Evolutionary conservation across 2,113 vertebrate genomes (phyloP), one percentile per base, ranked within the genome.

Genomic region (Cranoglanis bouderius): DNA sequence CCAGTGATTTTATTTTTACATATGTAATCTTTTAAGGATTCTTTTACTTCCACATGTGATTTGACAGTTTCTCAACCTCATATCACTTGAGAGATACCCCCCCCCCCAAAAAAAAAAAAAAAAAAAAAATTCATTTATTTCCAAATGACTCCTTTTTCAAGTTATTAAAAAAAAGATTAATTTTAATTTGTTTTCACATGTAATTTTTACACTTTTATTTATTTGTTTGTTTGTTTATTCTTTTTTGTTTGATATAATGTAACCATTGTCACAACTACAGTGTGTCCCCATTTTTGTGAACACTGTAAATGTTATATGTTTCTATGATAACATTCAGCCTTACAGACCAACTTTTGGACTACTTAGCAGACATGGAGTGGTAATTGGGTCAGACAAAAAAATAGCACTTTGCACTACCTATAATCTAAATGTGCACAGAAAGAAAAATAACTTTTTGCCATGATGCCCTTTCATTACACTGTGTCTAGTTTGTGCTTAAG

Each of bases 401-500:
- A 84, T 24, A 88, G 63, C n/a, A 40, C 59, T 86, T 77, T 91
- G 57, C 35, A 51, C 40, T 35, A 57, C 84, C 55, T 89, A 70
- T 49, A 63, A 88, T 80, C 53, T 84, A 21, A 87, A 89, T 32
- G 7, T 32, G 3, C 38, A 40, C 55, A 84, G 63, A 53, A 74
- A 35, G 59, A 49, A 86, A 38, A 8, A 16, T 14, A 26, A 2
- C 14, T 82, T 85, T 84, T 81, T 87, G 82, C 49, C 67, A 81
- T 65, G 16, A 16, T 40, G 49, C 32, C 78, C 51, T 85, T 89
- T 86, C 82, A 83, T 89, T 86, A 78, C 74, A 87, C 70, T 46
- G 43, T 83, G 70, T 89, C 86, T 90, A 46, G 82, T 78, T 90
- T 90, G 82, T 38, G 84, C 86, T 86, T 89, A 63, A 85, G 63